These are phyloP conservation scores for Cetonia aurata DNA, from an alignment of 2,888 invertebrate species.

Conservation along the genomic window DNA sequence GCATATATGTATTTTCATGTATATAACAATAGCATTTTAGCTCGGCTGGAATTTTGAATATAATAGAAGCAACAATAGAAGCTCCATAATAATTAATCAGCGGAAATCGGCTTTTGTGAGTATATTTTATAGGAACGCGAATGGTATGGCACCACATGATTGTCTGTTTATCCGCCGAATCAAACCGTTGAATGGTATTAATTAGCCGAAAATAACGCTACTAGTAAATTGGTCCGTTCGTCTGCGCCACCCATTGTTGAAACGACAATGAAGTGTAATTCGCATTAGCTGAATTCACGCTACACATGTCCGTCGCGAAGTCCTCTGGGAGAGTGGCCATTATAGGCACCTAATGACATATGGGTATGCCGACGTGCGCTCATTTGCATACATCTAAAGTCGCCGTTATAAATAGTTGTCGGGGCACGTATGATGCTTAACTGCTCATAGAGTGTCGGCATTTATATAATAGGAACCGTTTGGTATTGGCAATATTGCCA, in stretches of 20 bases:
- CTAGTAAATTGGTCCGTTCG: constrained; percentile 46
- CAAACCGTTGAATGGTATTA: constrained; percentile 28
- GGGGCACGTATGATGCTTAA: constrained; percentile 26
- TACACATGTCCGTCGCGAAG: constrained; percentile 44
- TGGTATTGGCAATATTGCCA: constrained; percentile 21
- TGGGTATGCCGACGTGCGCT: constrained; percentile 42
- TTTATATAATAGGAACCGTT: constrained; percentile 17
- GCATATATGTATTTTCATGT: too few relatives aligned
- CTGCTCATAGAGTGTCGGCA: constrained; percentile 13
- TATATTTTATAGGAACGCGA: too few relatives aligned
- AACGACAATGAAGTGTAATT: constrained; percentile 52
- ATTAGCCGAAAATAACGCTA: constrained; percentile 45
- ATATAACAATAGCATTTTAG: too few relatives aligned
- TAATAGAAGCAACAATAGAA: too few relatives aligned
- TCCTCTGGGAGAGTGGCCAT: constrained; percentile 26
- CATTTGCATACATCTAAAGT: constrained; percentile 45
- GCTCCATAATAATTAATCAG: too few relatives aligned
- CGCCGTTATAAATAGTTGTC: constrained; percentile 37
- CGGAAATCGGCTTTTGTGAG: too few relatives aligned
- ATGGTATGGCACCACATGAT: neutral
- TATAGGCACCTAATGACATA: constrained; percentile 47
- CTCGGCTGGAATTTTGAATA: too few relatives aligned
- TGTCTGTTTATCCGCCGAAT: constrained; percentile 10
- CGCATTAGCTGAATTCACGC: constrained; percentile 50
- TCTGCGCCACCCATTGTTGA: constrained; percentile 48